These are phyloP conservation scores for Nasua narica DNA, from an alignment of 2,797 vertebrate genomes.

Conservation along the genomic window DNA sequence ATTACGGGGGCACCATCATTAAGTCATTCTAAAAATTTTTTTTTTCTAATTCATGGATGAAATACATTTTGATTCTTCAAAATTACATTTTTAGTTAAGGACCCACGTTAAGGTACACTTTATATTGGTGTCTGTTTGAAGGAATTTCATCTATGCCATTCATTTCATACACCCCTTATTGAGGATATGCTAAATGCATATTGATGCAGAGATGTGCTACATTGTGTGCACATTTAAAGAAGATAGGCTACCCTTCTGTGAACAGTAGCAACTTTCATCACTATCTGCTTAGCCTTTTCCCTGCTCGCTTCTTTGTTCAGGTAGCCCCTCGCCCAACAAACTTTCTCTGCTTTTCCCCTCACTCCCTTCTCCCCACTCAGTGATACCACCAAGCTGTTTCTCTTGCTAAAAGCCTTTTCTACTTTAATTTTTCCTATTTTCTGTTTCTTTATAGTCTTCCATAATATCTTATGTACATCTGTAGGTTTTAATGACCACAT, in stretches of 20 bases:
- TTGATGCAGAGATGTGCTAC: neutral
- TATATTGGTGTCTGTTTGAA: neutral
- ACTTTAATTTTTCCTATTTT: neutral
- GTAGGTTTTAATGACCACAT: neutral
- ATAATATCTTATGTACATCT: neutral
- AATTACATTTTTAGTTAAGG: neutral
- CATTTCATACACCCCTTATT: neutral
- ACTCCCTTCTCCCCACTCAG: neutral
- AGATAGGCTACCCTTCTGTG: neutral
- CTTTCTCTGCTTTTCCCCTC: neutral
- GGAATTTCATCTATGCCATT: neutral
- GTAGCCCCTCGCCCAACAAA: neutral
- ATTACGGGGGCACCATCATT: neutral
- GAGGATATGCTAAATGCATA: neutral
- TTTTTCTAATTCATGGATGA: neutral
- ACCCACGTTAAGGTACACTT: neutral
- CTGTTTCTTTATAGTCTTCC: neutral
- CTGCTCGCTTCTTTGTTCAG: neutral
- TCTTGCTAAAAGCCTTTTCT: neutral
- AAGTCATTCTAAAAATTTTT: neutral
- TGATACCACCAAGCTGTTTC: neutral
- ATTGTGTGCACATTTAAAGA: neutral
- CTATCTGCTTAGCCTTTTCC: neutral
- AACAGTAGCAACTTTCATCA: neutral
- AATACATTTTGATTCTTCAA: conserved; percentile 15